A percentile compares a stretch with the other conserved stretches of the same genome.
phyloP scores from a whole-genome alignment of 2,888 invertebrate species.

The Erebia epiphron region DNA sequence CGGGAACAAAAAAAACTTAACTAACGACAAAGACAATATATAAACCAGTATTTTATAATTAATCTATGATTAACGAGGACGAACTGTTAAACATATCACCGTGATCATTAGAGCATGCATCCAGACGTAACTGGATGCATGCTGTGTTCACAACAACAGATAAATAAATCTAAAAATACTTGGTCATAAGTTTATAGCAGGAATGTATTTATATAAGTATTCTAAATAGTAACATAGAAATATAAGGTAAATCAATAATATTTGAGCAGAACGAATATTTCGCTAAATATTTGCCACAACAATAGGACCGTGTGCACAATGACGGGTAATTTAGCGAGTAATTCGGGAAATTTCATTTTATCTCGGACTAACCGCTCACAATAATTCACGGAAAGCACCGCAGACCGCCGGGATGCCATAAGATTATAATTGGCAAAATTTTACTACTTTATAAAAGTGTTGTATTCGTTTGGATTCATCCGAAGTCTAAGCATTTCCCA shows the following conservation, averaged over 20 bases:
- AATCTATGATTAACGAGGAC: no score
- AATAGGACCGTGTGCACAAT: slow-evolving; percentile 58
- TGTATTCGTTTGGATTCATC: not conserved
- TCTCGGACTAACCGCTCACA: slow-evolving; percentile 59
- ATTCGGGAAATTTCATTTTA: slow-evolving; percentile 71
- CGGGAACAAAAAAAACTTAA: no score
- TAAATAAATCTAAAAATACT: no score
- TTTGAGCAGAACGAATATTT: slow-evolving; percentile 54
- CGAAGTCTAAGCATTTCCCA: no score
- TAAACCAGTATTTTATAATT: no score
- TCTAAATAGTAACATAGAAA: slow-evolving; percentile 19
- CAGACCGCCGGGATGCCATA: slow-evolving; percentile 42
- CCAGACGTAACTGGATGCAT: no score
- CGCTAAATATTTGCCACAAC: slow-evolving; percentile 57
- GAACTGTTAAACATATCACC: no score
- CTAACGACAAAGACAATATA: no score
- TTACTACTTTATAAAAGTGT: not conserved
- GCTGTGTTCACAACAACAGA: no score
- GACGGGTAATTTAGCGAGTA: slow-evolving; percentile 70
- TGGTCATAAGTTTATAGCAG: no score
- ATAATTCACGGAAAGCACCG: slow-evolving; percentile 64
- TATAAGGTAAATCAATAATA: slow-evolving; percentile 29
- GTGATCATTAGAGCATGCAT: no score
- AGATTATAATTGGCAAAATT: slow-evolving; percentile 32
- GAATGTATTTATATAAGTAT: no score